Evolutionary conservation across 2,797 vertebrate species (phyloP).

Genomic region (Danio aesculapii): DNA sequence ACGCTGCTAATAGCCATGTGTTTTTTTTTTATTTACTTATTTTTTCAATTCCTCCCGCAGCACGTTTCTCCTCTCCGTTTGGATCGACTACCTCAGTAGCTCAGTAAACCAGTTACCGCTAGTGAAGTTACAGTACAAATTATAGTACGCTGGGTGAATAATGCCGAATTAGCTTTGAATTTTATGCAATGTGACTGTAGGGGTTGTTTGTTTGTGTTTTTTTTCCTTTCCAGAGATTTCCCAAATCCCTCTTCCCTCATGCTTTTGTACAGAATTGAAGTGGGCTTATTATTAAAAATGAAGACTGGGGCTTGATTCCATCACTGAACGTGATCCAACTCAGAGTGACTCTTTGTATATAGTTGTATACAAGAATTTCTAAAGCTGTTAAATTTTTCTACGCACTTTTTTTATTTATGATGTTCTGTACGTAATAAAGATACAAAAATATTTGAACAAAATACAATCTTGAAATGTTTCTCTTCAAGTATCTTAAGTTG

Average conservation of each 20-base stretch:
- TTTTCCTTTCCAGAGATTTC: constrained; percentile 3
- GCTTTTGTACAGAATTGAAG: constrained; percentile 53
- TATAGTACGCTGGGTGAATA: constrained; percentile 33
- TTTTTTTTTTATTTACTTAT: no score
- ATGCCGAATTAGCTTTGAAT: constrained; percentile 34
- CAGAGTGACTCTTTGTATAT: constrained; percentile 79
- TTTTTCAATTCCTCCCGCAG: constrained; percentile 15
- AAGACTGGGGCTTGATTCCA: constrained; percentile 44
- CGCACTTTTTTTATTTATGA: constrained; percentile 87
- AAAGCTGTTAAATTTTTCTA: constrained; percentile 90
- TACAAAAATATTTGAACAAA: constrained; percentile 72
- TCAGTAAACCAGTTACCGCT: constrained; percentile 56
- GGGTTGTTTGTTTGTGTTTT: constrained; percentile 26
- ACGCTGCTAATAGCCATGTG: constrained; percentile 25
- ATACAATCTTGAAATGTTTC: not conserved
- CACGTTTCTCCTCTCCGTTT: constrained; percentile 43
- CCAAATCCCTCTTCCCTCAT: constrained; percentile 24
- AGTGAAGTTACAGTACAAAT: constrained; percentile 43
- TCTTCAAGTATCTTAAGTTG: not conserved
- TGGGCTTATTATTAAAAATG: constrained; percentile 43
- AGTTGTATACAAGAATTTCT: constrained; percentile 90
- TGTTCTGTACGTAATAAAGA: constrained; percentile 86
- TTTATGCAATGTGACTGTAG: constrained; percentile 57
- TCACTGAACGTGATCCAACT: constrained; percentile 51
- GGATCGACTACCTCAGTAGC: constrained; percentile 77